Base-by-base conservation (phyloP, 2,888 invertebrate genomes). In the Stomorhina lunata region DNA sequence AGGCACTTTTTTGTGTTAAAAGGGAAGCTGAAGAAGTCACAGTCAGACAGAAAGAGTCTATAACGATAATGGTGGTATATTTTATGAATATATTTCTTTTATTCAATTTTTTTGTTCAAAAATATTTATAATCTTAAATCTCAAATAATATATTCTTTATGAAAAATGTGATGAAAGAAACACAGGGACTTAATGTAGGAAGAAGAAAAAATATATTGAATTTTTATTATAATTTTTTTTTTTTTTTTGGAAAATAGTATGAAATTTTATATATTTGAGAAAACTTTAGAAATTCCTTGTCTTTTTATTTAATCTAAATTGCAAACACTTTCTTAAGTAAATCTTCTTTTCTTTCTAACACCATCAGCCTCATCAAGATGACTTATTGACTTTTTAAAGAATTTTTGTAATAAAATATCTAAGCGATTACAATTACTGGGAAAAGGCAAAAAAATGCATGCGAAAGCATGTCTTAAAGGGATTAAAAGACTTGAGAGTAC, bases 111-210 rank as follows among this genome's bases (percentile, higher is more conserved):
- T 63, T 37, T 37, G 15, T 34, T 48, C 2, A 12, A 29, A 50
- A 69, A 43, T 63, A 75, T 65, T 75, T 71, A 59, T 71, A 65
- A 75, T 69, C 79, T 79, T 71, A 45, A 79, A 79, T 82, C 79
- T 69, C 37, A 59, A 77, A 79, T 75, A 73, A 66, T 48, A 66
- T 57, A 15, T 48, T 73, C 61, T 71, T 73, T 50, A n/a, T 37
- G 20, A 68, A 81, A 73, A 40, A 73, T 53, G 57, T 81, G 29
- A 17, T 27, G 22, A 72, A 59, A 20, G n/a, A 53, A 25, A 45
- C n/a, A n/a, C n/a, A 43, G 29, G 10, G 9, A 17, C 9, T 48
- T 6, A 59, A 29, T 66, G 5, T 69, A 43, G 22, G 71, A 1
- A 65, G 57, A 12, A 71, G 53, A 22, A 59, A 29, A 48, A 48